Conservation (phyloP, 2,113 vertebrate genomes). For the Rostratula benghalensis region DNA sequence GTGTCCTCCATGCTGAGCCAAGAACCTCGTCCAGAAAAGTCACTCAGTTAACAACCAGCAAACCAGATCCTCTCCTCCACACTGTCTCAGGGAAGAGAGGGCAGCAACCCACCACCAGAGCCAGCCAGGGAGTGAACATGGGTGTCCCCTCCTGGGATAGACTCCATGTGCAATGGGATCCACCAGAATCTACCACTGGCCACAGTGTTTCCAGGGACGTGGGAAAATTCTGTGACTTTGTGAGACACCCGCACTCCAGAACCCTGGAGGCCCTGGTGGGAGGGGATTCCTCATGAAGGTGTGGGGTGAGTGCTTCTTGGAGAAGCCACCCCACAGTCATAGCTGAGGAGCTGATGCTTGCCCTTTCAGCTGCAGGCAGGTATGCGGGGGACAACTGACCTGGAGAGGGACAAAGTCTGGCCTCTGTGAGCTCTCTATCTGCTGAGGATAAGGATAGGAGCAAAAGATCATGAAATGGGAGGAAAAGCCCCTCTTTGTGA, state of each 20-base stretch:
- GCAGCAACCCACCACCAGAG: neutral
- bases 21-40: neutral
- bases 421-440: neutral
- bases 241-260: neutral
- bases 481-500: neutral
- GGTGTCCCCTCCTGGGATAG: neutral
- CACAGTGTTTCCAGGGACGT: neutral
- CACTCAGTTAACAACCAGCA: neutral
- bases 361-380: neutral
- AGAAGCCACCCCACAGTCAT: neutral
- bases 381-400: accelerated
- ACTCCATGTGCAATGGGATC: neutral
- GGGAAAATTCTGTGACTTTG: neutral
- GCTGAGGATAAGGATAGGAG: neutral
- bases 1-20: neutral
- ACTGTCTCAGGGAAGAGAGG: neutral
- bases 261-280: neutral
- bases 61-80: neutral
- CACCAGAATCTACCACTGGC: neutral
- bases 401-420: neutral
- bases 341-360: neutral
- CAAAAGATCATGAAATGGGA: neutral
- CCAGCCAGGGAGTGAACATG: neutral
- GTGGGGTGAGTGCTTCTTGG: neutral
- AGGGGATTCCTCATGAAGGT: neutral